Evolutionary conservation across 2,113 vertebrate genomes (phyloP).

Genomic region (Prochilodus magdalenae): DNA sequence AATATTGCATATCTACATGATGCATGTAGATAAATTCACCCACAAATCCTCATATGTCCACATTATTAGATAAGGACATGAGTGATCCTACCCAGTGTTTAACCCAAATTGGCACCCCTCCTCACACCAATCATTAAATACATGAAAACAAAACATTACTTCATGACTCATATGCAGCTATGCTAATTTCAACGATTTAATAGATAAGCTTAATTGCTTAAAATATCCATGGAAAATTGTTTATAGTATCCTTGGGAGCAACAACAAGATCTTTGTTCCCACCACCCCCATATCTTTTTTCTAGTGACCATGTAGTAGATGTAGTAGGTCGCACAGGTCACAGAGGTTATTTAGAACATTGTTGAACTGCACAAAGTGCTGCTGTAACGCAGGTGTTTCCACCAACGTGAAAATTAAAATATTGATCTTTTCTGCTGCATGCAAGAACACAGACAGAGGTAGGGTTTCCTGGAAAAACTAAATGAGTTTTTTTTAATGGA

Average conservation of each 20-base stretch:
- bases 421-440: background rate
- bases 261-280: constrained; percentile 67
- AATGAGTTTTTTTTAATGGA: background rate
- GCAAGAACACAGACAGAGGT: background rate
- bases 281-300: background rate
- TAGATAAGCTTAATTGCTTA: background rate
- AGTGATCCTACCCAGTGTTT: too few species aligned
- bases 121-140: too few species aligned
- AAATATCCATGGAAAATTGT: too few species aligned
- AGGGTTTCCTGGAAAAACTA: background rate
- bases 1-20: too few species aligned
- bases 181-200: background rate
- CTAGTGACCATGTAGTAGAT: background rate
- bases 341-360: background rate
- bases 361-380: background rate
- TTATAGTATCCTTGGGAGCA: constrained; percentile 73
- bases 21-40: too few species aligned
- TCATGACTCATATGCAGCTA: background rate
- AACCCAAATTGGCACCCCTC: too few species aligned
- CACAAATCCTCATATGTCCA: too few species aligned
- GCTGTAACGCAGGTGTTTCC: background rate
- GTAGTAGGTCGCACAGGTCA: background rate
- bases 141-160: too few species aligned
- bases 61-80: too few species aligned
- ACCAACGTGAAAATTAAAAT: background rate